A percentile compares a stretch with the other conserved stretches of the same genome.
Conservation (phyloP, 2,888 invertebrate genomes). For the Nomada flava region DNA sequence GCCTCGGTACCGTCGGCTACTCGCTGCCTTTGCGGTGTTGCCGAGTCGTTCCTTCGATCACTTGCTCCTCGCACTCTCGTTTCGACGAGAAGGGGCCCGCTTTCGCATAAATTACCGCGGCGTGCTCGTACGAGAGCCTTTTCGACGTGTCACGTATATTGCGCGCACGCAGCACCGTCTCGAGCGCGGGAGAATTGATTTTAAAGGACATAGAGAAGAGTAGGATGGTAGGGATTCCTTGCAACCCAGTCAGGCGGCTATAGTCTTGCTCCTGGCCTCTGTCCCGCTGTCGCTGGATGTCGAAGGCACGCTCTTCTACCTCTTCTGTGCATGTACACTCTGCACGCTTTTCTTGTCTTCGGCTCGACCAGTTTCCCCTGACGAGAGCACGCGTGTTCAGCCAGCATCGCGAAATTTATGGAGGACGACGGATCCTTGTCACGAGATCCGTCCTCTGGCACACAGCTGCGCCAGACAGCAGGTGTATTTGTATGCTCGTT, state of each 20-base stretch:
- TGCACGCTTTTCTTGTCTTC: conserved; percentile 27
- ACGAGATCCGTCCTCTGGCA: conserved; percentile 44
- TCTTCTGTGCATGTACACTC: no score
- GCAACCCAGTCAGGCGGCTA: conserved; percentile 9
- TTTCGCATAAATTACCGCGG: conserved; percentile 78
- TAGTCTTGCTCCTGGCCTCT: not conserved
- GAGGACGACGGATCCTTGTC: conserved; percentile 51
- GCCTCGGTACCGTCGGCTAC: conserved; percentile 67
- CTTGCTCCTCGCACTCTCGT: conserved; percentile 57
- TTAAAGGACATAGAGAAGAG: conserved; percentile 6
- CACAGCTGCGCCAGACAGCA: conserved; percentile 52
- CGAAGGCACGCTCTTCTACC: not conserved
- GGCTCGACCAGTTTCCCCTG: conserved; percentile 27
- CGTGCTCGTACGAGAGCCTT: conserved; percentile 12
- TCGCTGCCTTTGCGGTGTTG: conserved; percentile 77
- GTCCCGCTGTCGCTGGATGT: not conserved
- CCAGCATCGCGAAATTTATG: conserved; percentile 53
- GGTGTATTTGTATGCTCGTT: conserved; percentile 64
- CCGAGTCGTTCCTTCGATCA: conserved; percentile 70
- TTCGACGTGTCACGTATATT: conserved; percentile 33
- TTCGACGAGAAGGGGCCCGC: conserved; percentile 61
- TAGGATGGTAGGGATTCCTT: not conserved
- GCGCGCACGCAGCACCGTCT: not conserved
- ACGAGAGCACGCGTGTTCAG: conserved; percentile 19
- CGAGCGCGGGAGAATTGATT: conserved; percentile 41